Evolutionary conservation across 2,888 invertebrate species (phyloP), one percentile per base, ranked within the genome.

Genomic region (Lacanobia oleracea): DNA sequence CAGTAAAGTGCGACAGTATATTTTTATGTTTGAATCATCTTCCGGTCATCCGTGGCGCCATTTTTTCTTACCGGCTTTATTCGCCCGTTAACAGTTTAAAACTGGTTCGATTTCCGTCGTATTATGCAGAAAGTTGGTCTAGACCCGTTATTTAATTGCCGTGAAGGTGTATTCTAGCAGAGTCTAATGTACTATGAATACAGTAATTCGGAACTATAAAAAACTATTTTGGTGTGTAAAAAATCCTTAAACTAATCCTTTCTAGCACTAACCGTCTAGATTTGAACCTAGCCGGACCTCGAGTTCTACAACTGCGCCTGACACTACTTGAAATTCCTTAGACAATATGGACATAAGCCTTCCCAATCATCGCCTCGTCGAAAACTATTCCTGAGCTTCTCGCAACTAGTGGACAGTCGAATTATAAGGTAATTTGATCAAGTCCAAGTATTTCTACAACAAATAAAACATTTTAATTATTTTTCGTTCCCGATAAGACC

Each of bases 11-110:
- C 72, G 72, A 73, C 77, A 82, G 18, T 70, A 81, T 81, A 75
- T 77, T 75, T 78, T 78, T 75, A 86, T 93, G 18, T 40, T 56
- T 81, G 93, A 93, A 77, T 93, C 93, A 93, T 86, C 88, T 89
- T 91, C 91, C 91, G 90, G 89, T 86, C 83, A 77, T 69, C 6
- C 48, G 48, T 51, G 79, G 77, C 79, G 78, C 83, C 69, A 65
- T 78, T 86, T 83, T 72, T 61, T 54, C 53, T 27, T 16, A 45
- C 74, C 76, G 63, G 18, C 33, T 66, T 86, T 78, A 77, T 79
- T 82, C 77, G 75, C 18, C 12, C 21, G 54, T 45, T 33, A 27
- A 66, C 76, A 63, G 61, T 78, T 40, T n/a, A 16, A 72, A 82
- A 88, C 83, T 73, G 71, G 83, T 86, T 81, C 37, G 16, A 66